Evolutionary conservation across 2,113 vertebrate genomes (phyloP).

Genomic region (Centropus unirufus): DNA sequence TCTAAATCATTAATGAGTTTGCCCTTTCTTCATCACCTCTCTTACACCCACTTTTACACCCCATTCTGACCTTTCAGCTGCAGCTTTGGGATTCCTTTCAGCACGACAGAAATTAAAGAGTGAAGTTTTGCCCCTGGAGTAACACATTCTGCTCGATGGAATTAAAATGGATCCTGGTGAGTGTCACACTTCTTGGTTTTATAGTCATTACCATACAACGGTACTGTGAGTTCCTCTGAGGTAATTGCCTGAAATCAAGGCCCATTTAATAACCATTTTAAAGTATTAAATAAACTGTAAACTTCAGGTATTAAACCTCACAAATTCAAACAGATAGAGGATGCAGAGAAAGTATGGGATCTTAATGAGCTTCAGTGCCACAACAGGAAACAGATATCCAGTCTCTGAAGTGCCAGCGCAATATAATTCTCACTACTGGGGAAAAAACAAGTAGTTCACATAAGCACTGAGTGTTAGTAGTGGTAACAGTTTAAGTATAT

Average conservation of each 20-base stretch:
- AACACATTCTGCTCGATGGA: not conserved
- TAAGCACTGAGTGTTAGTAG: not conserved
- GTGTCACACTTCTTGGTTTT: not conserved
- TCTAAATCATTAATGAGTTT: constrained; percentile 28
- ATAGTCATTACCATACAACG: not conserved
- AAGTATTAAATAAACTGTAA: not conserved
- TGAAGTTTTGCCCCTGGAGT: not conserved
- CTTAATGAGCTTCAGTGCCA: not conserved
- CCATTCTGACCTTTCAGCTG: not conserved
- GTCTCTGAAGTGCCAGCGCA: not conserved
- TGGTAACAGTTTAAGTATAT: not conserved
- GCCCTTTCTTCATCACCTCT: not conserved
- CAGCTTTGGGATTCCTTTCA: not conserved
- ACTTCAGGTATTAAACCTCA: not conserved
- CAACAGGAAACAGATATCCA: not conserved
- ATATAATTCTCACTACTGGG: not conserved
- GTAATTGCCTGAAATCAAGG: not conserved
- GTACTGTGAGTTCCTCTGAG: not conserved
- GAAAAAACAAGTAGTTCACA: not conserved
- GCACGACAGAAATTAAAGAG: not conserved
- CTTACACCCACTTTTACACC: not conserved
- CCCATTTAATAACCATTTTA: not conserved
- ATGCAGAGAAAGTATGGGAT: not conserved
- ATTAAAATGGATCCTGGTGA: not conserved
- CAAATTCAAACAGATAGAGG: not conserved